phyloP scores from a whole-genome alignment of 2,888 invertebrate species.

The Cremastobaeus sp. region DNA sequence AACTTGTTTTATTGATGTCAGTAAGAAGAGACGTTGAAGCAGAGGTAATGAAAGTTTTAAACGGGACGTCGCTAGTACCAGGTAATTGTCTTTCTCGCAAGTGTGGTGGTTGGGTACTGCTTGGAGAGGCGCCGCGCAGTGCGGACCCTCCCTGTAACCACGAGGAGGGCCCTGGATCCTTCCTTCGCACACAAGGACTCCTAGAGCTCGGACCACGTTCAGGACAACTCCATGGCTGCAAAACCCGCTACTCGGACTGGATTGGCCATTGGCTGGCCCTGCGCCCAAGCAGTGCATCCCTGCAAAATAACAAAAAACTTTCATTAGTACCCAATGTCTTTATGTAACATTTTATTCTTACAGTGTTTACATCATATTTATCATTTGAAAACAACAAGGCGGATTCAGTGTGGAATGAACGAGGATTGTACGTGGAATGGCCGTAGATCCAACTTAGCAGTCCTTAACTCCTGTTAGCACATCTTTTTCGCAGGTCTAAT shows the following conservation, averaged over 20 bases:
- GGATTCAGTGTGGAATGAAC: no score
- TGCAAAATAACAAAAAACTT: slow-evolving; percentile 61
- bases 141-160: slow-evolving; percentile 85
- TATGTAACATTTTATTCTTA: no score
- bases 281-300: slow-evolving; percentile 77
- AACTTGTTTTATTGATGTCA: neutral
- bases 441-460: no score
- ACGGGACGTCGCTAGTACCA: slow-evolving; percentile 76
- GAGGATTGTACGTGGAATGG: no score
- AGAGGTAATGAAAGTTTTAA: neutral
- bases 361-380: no score
- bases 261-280: slow-evolving; percentile 69
- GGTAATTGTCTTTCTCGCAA: slow-evolving; percentile 79
- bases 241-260: slow-evolving; percentile 68
- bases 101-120: slow-evolving; percentile 77
- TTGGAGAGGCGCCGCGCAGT: slow-evolving; percentile 80
- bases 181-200: slow-evolving; percentile 77
- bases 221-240: slow-evolving; percentile 72
- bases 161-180: slow-evolving; percentile 78
- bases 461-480: no score
- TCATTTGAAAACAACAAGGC: no score
- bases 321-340: no score
- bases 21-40: no score
- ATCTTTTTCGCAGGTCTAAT: no score
- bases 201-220: slow-evolving; percentile 76